Evolutionary conservation across 2,113 vertebrate genomes (phyloP), one percentile per base, ranked within the genome.

Genomic region (Semicossyphus pulcher): DNA sequence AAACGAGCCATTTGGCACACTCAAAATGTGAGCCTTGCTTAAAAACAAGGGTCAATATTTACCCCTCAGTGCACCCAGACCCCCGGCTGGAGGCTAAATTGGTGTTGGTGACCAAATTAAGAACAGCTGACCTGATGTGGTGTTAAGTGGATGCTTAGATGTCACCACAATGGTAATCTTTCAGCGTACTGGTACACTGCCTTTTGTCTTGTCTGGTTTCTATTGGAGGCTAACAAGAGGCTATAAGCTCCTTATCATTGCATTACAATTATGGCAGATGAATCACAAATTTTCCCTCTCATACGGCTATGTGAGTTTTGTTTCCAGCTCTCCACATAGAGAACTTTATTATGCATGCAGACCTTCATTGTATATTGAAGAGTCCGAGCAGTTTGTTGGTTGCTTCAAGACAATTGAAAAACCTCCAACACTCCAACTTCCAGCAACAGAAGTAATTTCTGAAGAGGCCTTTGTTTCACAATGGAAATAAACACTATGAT

Each of bases 201-300:
- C 47, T 70, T 88, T 89, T 90, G 89, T 89, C 77, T 83, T 59
- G 71, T 76, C 18, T 45, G 3, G 14, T 68, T 41, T 57, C 87
- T 67, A 58, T 86, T 82, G 86, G 78, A 79, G 81, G 57, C 86
- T 76, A 80, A 91, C 84, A 90, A 89, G 80, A 67, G 84, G 61
- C 85, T 77, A 80, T 92, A 92, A 92, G 90, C 91, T 90, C 75
- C 91, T 93, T 93, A 92, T 91, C 83, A 84, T 84, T 83, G 83
- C 86, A 81, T 89, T 88, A 91, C 88, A 91, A 91, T 91, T 88
- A 91, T 88, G 32, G 54, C 66, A 75, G 60, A 80, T 48, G 60
- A 90, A 90, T 88, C 62, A 23, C 64, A 71, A 74, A n/a, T 76
- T 60, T 29, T 72, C 14, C 29, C 72, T 74, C 78, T 76, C 9